Evolutionary conservation across 2,888 invertebrate species (phyloP).

Genomic region (Latrodectus hesperus): DNA sequence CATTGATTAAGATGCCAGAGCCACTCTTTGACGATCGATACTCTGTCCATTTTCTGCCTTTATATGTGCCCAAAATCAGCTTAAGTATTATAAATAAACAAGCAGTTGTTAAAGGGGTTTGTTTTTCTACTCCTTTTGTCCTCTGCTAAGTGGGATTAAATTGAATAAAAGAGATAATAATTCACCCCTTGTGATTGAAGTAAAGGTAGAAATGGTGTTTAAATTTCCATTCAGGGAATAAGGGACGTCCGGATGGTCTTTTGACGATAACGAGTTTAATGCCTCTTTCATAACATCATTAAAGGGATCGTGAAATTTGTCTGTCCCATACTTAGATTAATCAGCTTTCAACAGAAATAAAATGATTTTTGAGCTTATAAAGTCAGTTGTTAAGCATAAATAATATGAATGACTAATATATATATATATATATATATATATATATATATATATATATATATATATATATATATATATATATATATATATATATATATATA

Average conservation of each 20-base stretch:
- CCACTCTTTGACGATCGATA: background rate
- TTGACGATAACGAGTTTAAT: slow-evolving; percentile 50
- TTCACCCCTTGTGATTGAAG: slow-evolving; percentile 16
- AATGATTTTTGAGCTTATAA: background rate
- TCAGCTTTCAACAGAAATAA: slow-evolving; percentile 9
- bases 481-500: no score
- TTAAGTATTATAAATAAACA: background rate
- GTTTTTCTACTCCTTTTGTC: slow-evolving; percentile 9
- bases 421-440: no score
- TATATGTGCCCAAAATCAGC: background rate
- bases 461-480: no score
- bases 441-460: no score
- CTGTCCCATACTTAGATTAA: slow-evolving; percentile 37
- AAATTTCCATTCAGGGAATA: slow-evolving; percentile 32
- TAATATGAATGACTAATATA: no score
- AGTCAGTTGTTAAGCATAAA: no score
- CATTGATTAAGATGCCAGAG: background rate
- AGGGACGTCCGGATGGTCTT: slow-evolving; percentile 22
- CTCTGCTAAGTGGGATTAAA: slow-evolving; percentile 35
- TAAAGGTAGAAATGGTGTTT: slow-evolving; percentile 27
- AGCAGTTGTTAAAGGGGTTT: background rate
- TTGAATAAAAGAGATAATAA: slow-evolving; percentile 55
- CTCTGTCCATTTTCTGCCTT: background rate
- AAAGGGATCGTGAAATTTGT: slow-evolving; percentile 25
- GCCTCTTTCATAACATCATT: slow-evolving; percentile 53